Conservation (phyloP, 2,797 vertebrate species). For the Crenichthys baileyi region DNA sequence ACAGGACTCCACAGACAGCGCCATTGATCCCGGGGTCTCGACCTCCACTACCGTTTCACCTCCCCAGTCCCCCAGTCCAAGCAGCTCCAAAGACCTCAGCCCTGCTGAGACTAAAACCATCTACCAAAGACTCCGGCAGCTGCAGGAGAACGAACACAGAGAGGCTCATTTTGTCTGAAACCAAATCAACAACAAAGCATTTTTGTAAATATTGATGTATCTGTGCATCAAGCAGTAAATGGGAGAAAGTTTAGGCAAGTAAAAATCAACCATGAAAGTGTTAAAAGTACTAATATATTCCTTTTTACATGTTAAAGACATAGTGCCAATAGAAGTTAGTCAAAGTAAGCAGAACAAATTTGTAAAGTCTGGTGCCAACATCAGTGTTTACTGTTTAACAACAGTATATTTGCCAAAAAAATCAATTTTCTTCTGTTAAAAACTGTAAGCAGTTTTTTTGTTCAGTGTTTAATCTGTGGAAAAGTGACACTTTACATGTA, state of each 20-base stretch:
- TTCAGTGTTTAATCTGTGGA: conserved; percentile 49
- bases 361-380: conserved; percentile 18
- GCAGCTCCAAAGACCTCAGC: conserved; percentile 80
- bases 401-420: conserved; percentile 22
- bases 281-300: conserved; percentile 74
- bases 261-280: conserved; percentile 76
- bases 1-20: conserved; percentile 72
- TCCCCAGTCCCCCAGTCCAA: conserved; percentile 75
- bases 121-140: conserved; percentile 86
- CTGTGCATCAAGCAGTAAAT: conserved; percentile 64
- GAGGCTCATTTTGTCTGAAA: conserved; percentile 94
- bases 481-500: conserved; percentile 53
- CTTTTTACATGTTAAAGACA: conserved; percentile 56
- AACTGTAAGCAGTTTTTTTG: conserved; percentile 25
- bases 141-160: conserved; percentile 91
- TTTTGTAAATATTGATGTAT: conserved; percentile 68
- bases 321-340: conserved; percentile 31
- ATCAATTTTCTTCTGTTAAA: conserved; percentile 15
- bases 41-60: conserved; percentile 62
- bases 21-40: conserved; percentile 56
- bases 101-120: conserved; percentile 80
- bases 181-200: conserved; percentile 43
- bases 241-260: conserved; percentile 57
- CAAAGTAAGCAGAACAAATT: conserved; percentile 33
- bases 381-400: conserved; percentile 18